Conservation (phyloP, 1,140 invertebrate genomes). For the Diploscapter pachys region DNA sequence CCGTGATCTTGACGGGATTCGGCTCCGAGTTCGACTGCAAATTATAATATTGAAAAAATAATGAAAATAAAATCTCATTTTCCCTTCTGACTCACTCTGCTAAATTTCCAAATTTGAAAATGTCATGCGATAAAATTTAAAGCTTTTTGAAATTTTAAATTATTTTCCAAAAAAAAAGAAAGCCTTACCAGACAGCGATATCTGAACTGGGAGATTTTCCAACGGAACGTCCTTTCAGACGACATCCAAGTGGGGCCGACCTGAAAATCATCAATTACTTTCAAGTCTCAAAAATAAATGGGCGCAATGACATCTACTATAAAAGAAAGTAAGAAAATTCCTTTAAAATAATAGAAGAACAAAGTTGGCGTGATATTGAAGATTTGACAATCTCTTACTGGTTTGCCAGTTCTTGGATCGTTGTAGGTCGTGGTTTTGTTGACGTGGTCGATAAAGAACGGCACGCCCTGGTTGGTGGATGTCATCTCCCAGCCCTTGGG, state of each 20-base stretch:
- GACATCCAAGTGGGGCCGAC: too few species aligned
- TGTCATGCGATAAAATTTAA: too few species aligned
- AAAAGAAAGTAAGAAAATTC: background rate
- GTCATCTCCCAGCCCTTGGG: constrained; percentile 95
- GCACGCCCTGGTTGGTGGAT: constrained; percentile 68
- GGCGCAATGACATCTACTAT: too few species aligned
- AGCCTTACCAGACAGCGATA: constrained; percentile 69
- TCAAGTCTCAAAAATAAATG: constrained; percentile 5
- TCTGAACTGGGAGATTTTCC: too few species aligned
- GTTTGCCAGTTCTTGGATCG: constrained; percentile 79
- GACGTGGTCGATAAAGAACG: constrained; percentile 77
- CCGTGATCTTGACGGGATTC: constrained; percentile 96
- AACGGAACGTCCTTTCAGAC: too few species aligned
- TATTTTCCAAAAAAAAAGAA: constrained; percentile 74
- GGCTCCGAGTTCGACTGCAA: constrained; percentile 80
- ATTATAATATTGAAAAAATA: too few species aligned
- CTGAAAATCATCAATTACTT: too few species aligned
- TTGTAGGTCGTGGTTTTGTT: constrained; percentile 99
- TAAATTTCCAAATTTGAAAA: too few species aligned
- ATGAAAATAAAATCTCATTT: too few species aligned
- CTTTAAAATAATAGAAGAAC: background rate
- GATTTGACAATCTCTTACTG: background rate
- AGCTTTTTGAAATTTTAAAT: too few species aligned
- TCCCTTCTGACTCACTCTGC: too few species aligned
- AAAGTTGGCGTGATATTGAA: constrained; percentile 69